These are phyloP conservation scores for Bombus confusus DNA, from an alignment of 1,140 invertebrate species.

Conservation along the genomic window DNA sequence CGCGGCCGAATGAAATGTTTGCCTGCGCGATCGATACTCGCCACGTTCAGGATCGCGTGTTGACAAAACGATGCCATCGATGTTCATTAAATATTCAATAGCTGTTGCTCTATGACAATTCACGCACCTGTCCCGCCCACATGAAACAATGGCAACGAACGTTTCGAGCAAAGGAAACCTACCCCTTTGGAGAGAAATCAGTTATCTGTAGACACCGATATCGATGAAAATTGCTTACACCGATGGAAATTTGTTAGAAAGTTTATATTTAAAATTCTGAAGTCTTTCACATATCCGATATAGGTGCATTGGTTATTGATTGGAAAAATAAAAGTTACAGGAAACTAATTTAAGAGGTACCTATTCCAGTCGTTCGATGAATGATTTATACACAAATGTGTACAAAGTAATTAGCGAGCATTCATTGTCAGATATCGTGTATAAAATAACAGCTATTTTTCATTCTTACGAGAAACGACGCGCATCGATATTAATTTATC, in stretches of 20 bases:
- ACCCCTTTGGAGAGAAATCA: not conserved
- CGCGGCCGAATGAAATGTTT: conserved; percentile 18
- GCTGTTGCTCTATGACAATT: conserved; percentile 20
- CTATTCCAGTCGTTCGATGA: too few species aligned
- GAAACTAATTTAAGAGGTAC: not conserved
- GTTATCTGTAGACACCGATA: not conserved
- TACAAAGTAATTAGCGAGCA: not conserved
- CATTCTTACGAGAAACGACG: not conserved
- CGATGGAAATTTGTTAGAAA: not conserved
- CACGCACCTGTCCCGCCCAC: conserved; percentile 13
- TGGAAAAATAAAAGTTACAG: not conserved
- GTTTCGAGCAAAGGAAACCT: not conserved
- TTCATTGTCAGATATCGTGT: not conserved
- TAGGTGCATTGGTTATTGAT: not conserved
- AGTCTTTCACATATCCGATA: not conserved
- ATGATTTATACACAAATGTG: too few species aligned
- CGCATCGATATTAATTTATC: not conserved
- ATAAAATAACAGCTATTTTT: not conserved
- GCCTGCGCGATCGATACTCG: conserved; percentile 22
- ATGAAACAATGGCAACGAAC: not conserved
- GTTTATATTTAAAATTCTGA: not conserved
- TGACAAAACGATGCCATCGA: conserved; percentile 51
- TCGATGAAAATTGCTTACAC: not conserved
- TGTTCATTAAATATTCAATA: conserved; percentile 52
- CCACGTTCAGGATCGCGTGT: conserved; percentile 36